Conservation (phyloP, 1,140 invertebrate genomes). For the Colletes latitarsis region DNA sequence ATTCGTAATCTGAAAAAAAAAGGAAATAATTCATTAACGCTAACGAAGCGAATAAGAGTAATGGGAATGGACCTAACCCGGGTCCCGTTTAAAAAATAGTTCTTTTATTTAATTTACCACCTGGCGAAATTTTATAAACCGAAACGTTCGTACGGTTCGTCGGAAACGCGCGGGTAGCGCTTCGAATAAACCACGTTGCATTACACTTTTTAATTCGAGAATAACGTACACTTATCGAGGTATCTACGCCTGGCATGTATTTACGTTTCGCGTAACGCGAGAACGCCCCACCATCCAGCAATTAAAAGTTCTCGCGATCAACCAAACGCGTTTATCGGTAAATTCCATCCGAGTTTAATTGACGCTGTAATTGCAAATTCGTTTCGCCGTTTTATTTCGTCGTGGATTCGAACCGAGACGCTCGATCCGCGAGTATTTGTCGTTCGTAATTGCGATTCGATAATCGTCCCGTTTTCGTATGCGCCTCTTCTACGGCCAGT, state of each 20-base stretch:
- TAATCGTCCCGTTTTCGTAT: neutral
- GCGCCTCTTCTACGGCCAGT: too few species aligned
- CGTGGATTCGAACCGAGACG: too few species aligned
- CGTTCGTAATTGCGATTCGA: too few species aligned
- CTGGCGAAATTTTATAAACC: conserved; percentile 17
- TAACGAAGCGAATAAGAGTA: too few species aligned
- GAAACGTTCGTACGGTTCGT: neutral
- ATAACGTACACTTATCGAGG: neutral
- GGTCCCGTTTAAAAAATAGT: neutral
- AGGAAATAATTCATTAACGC: neutral
- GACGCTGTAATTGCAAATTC: too few species aligned
- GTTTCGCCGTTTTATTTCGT: too few species aligned
- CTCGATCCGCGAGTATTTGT: too few species aligned
- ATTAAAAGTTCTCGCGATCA: neutral
- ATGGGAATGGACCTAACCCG: too few species aligned
- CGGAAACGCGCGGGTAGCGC: neutral
- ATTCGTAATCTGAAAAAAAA: conserved; percentile 17
- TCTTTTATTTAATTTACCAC: conserved; percentile 32
- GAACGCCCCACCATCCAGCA: too few species aligned
- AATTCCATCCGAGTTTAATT: too few species aligned
- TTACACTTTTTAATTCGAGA: neutral
- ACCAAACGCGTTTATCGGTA: neutral
- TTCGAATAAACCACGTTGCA: neutral
- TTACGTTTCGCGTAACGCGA: neutral
- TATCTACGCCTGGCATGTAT: neutral